Base-by-base conservation (phyloP, 2,888 invertebrate species). In the Cacoxenus indagator region DNA sequence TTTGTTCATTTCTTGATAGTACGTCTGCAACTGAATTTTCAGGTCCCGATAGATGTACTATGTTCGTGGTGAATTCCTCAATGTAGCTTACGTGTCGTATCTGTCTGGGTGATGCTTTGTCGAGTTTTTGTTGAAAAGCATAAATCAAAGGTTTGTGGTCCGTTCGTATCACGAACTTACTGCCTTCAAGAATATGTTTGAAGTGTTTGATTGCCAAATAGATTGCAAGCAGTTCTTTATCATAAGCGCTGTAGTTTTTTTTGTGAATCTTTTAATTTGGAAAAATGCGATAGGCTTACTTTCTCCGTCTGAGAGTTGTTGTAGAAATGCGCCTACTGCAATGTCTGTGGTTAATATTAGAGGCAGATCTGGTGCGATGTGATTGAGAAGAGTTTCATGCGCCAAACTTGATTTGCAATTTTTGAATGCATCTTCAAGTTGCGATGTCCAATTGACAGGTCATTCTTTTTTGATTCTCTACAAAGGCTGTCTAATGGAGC, bases 201-300 rank as follows among this genome's bases (percentile, higher is more conserved):
- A 69, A 74, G n/a, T n/a, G n/a, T n/a, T 67, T 72, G 9, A 72
- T 67, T 0, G 62, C 65, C 55, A 70, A 66, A 62, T 70, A 72
- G 4, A 68, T 62, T 8, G 66, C 70, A 14, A 71, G 26, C 0
- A 72, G 68, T 65, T 72, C 69, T 0, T 72, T 48, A 51, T 72
- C 70, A 26, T 70, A 72, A 0, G 70, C 70, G 48, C 67, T 68
- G 26, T 70, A 72, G 4, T n/a, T 61, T 51, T 5, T 57, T n/a
- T 67, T 75, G 65, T 0, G 69, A n/a, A 14, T 66, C 51, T 22
- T 54, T 67, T 4, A 72, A 54, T 57, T 64, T 68, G 51, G 65
- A 64, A 6, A 37, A 67, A 19, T 65, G n/a, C n/a, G n/a, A n/a
- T n/a, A n/a, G n/a, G n/a, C n/a, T n/a, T n/a, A n/a, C 29, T 62